Percentiles rank a stretch among this genome's conserved stretches.
Conservation (phyloP, 1,140 invertebrate genomes). For the Drosophila eugracilis region DNA sequence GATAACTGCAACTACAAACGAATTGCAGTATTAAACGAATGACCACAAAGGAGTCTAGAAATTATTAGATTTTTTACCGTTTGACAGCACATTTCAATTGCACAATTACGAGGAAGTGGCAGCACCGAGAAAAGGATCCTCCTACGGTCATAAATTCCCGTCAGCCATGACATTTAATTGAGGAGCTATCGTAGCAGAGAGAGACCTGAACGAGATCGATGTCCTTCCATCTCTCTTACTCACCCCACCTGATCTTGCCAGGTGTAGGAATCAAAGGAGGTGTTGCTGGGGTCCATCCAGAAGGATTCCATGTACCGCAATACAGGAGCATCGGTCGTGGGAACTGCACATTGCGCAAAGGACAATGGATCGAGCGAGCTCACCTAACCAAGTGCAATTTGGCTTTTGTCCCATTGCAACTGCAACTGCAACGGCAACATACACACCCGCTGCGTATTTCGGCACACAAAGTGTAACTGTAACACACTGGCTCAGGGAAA, state of each 20-base stretch:
- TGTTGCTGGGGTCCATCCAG: constrained; percentile 39
- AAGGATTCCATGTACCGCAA: constrained; percentile 21
- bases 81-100: constrained; percentile 53
- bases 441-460: constrained; percentile 71
- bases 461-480: constrained; percentile 62
- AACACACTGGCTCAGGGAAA: constrained; percentile 54
- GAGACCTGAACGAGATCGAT: constrained; percentile 58
- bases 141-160: constrained; percentile 65
- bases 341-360: constrained; percentile 77
- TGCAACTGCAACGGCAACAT: constrained; percentile 16
- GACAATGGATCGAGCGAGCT: constrained; percentile 53
- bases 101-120: constrained; percentile 76
- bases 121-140: constrained; percentile 43
- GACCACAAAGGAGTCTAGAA: constrained; percentile 46
- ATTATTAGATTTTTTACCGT: constrained; percentile 75
- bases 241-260: constrained; percentile 25
- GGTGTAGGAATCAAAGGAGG: constrained; percentile 71
- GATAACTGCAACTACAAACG: constrained; percentile 57
- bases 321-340: constrained; percentile 61
- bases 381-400: constrained; percentile 71
- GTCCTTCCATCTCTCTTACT: constrained; percentile 34
- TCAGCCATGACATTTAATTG: constrained; percentile 72
- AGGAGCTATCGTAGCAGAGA: constrained; percentile 44
- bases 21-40: constrained; percentile 33
- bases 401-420: constrained; percentile 52